phyloP scores from a whole-genome alignment of 2,113 vertebrate species.

The Recurvirostra avosetta region DNA sequence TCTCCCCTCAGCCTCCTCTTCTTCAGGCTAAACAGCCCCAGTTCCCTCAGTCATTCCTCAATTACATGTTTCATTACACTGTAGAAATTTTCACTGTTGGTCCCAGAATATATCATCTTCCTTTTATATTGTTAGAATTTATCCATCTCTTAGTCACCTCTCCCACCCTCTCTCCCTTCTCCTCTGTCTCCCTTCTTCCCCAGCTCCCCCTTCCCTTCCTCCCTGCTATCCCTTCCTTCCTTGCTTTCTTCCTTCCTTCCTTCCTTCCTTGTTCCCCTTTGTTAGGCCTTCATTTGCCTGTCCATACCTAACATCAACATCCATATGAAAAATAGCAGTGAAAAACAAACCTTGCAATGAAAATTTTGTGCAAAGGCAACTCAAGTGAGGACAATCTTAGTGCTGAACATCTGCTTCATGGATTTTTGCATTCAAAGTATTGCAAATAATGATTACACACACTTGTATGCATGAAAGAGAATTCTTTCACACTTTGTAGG shows the following conservation, averaged over 20 bases:
- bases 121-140: neutral
- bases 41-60: too few relatives aligned
- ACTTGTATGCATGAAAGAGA: neutral
- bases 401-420: neutral
- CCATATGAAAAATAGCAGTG: neutral
- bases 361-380: neutral
- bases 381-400: neutral
- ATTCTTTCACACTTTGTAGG: neutral
- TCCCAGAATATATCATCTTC: neutral
- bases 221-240: too few relatives aligned
- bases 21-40: too few relatives aligned
- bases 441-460: neutral
- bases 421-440: neutral
- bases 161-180: neutral
- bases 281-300: neutral
- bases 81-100: neutral
- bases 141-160: neutral
- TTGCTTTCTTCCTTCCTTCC: neutral
- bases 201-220: neutral
- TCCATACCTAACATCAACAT: neutral
- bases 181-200: neutral
- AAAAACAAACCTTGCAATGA: neutral
- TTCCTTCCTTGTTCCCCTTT: neutral
- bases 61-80: neutral
- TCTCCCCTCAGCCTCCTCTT: too few relatives aligned